These are phyloP conservation scores for Calameuta idolon DNA, from an alignment of 2,888 invertebrate genomes.

Conservation along the genomic window DNA sequence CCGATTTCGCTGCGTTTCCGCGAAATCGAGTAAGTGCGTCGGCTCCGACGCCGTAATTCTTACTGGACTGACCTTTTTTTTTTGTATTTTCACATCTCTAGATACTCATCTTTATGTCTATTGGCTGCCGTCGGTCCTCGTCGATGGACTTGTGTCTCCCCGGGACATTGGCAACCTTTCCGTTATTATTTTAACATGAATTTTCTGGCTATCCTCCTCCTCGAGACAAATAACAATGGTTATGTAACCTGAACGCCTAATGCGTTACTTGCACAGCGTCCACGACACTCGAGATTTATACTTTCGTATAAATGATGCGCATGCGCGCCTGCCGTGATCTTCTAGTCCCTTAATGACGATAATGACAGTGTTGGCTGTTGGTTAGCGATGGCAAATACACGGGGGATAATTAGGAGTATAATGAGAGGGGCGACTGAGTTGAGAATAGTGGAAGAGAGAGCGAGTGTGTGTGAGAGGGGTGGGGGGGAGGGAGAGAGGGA, in stretches of 20 bases:
- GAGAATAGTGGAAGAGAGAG: not conserved
- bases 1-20: not conserved
- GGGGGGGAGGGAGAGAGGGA: no score
- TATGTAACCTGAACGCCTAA: constrained; percentile 36
- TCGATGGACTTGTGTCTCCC: not conserved
- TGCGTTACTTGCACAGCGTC: constrained; percentile 3
- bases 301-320: not conserved
- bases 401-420: not conserved
- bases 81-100: not conserved
- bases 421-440: not conserved
- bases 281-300: constrained; percentile 6
- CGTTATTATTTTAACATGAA: constrained; percentile 59
- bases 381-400: not conserved
- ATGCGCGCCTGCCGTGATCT: not conserved
- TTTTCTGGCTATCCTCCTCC: constrained; percentile 46
- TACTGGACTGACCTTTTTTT: not conserved
- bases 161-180: constrained; percentile 49
- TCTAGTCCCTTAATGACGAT: not conserved
- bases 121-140: not conserved
- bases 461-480: no score
- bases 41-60: not conserved
- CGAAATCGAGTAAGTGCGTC: not conserved
- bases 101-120: not conserved
- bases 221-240: constrained; percentile 59
- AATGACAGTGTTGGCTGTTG: not conserved